phyloP scores from a whole-genome alignment of 37 sponge, comb jelly and placozoan genomes.

The Haliclona indistincta region DNA sequence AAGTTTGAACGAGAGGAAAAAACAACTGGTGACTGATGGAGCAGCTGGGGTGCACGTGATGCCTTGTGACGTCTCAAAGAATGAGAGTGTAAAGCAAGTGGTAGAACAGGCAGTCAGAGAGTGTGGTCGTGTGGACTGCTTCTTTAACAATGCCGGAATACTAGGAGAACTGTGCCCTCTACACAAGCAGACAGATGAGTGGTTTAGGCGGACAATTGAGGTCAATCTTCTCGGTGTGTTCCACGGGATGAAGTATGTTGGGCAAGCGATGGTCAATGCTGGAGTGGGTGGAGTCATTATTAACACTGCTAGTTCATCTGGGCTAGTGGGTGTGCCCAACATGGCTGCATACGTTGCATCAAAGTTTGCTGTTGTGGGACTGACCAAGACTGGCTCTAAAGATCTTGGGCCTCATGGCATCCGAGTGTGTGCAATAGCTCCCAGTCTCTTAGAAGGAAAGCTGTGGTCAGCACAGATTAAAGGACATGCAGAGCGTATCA shows the following conservation, averaged over 20 bases:
- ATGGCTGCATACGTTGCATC: conserved; percentile 90
- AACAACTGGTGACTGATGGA: conserved; percentile 25
- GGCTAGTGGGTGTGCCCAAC: conserved; percentile 68
- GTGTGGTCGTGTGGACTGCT: conserved; percentile 59
- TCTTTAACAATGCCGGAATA: conserved; percentile 89
- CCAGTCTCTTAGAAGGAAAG: conserved; percentile 75
- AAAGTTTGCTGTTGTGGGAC: conserved; percentile 82
- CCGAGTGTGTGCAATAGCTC: conserved; percentile 80
- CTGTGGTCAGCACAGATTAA: conserved; percentile 77
- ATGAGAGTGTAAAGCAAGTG: conserved; percentile 54
- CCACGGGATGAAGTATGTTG: conserved; percentile 61
- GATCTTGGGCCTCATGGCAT: conserved; percentile 75
- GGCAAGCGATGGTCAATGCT: conserved; percentile 56
- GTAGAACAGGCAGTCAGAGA: conserved; percentile 22
- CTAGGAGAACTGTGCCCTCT: conserved; percentile 67
- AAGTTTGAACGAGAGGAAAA: conserved; percentile 23
- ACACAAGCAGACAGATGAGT: conserved; percentile 42
- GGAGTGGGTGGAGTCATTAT: conserved; percentile 73
- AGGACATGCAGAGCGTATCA: no score
- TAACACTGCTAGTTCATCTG: conserved; percentile 87
- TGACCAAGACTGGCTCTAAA: conserved; percentile 81
- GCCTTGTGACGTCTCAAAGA: conserved; percentile 58
- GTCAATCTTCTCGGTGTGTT: conserved; percentile 80
- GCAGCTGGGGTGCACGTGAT: conserved; percentile 6
- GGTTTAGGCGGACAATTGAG: conserved; percentile 38